phyloP scores from a whole-genome alignment of 2,888 invertebrate genomes.

The Dermolepida albohirtum region DNA sequence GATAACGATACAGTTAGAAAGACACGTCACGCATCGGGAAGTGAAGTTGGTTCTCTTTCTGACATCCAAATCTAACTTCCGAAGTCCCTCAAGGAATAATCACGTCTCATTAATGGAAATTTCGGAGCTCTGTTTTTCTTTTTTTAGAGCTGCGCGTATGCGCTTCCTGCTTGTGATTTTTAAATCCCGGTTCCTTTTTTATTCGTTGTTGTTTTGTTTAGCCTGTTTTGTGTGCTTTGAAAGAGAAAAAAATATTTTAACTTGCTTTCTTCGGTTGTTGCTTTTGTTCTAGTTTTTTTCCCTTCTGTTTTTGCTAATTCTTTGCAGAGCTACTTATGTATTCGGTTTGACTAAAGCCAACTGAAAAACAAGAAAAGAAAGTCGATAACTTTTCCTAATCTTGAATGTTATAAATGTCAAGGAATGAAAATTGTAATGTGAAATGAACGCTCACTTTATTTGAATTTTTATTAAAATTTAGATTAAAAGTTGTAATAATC shows the following conservation, averaged over 20 bases:
- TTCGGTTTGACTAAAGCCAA: neutral
- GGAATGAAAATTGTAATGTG: no score
- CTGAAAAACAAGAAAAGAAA: neutral
- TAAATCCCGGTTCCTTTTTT: slow-evolving; percentile 23
- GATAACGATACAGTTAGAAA: slow-evolving; percentile 12
- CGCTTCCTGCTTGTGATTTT: neutral
- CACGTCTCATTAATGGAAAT: slow-evolving; percentile 43
- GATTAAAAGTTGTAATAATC: no score
- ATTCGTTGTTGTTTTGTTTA: slow-evolving; percentile 6
- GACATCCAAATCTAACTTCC: slow-evolving; percentile 6
- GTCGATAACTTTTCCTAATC: neutral
- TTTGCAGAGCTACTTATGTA: neutral
- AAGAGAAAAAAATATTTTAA: neutral
- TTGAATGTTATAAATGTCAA: no score
- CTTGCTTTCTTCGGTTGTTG: neutral
- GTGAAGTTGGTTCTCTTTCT: slow-evolving; percentile 15
- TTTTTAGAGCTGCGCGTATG: slow-evolving; percentile 14
- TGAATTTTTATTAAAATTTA: no score
- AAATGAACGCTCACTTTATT: no score
- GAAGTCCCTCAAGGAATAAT: slow-evolving; percentile 36
- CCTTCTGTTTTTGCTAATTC: slow-evolving; percentile 10
- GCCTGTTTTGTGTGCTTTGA: slow-evolving; percentile 1
- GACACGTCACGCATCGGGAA: slow-evolving; percentile 4
- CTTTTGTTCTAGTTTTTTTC: slow-evolving; percentile 3
- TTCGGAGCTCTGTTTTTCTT: slow-evolving; percentile 27